Base-by-base conservation (phyloP, 1,140 invertebrate genomes). In the Agrypnia vestita region DNA sequence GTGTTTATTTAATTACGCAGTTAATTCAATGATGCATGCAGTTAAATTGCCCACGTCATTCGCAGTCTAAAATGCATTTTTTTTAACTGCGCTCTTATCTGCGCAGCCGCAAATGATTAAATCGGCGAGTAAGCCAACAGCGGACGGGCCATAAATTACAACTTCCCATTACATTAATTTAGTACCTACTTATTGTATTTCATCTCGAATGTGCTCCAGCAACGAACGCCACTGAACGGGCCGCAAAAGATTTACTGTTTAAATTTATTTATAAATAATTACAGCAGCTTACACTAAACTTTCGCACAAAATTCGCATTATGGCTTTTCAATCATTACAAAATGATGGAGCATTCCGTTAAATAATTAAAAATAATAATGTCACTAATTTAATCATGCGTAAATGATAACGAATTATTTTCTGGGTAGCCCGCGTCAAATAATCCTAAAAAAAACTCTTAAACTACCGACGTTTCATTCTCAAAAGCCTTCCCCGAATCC, bases 141-240 rank as follows among this genome's bases (percentile, higher is more conserved):
- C 61, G 19, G 35, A 25, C 61, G 64, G 44, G n/a, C 64, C 15
- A 47, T 69, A 47, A 47, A 69, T 69, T 13, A 69, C 10, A 19
- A 47, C 64, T 69, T 69, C 35, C 44, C 64, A 47, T 49, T 69
- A 12, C 44, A 69, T 69, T 69, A 47, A 69, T 69, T 69, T 43
- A 69, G 43, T 69, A 15, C 11, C 11, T 51, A 35, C 64, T 69
- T 17, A 69, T 69, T 69, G 35, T 69, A 69, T 69, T 69, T 47
- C 64, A 69, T 69, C 64, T 69, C 35, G 7, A 69, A 47, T 69
- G 17, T 44, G 64, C 64, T 69, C 44, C 64, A 19, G 64, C 64
- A 43, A 69, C 19, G 35, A 46, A 69, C 64, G 4, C 64, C 64
- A 47, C 64, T 13, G 21, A 69, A 13, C 6, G 13, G 13, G 35